Conservation (phyloP, 37 sponge, comb jelly and placozoan genomes). For the Aphrocallistes beatrix region DNA sequence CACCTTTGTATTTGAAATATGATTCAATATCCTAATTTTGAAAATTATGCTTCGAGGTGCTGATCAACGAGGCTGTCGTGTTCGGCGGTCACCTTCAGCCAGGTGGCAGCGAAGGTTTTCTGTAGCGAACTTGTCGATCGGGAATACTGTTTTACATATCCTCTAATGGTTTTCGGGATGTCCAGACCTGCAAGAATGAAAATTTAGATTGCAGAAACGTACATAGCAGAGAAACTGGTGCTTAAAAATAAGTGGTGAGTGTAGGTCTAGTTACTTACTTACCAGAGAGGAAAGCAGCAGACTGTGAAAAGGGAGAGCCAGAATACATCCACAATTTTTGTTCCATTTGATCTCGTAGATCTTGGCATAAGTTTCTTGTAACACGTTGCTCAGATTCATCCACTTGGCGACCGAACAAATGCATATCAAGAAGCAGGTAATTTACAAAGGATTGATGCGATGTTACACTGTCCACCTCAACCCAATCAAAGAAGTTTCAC, state of each 20-base stretch:
- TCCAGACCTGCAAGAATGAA: slow-evolving; percentile 9
- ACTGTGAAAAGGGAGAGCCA: slow-evolving; percentile 15
- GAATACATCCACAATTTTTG: not conserved
- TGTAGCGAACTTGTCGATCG: not conserved
- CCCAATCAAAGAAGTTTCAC: slow-evolving; percentile 16
- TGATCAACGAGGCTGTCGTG: slow-evolving; percentile 14
- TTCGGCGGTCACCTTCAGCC: slow-evolving; percentile 2
- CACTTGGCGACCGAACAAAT: slow-evolving; percentile 19
- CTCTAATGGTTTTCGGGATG: not conserved
- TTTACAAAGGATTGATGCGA: not conserved
- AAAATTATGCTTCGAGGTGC: not conserved
- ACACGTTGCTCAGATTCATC: slow-evolving; percentile 15
- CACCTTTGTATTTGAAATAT: too few relatives aligned
- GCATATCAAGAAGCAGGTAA: not conserved
- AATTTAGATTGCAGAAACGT: not conserved
- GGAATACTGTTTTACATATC: not conserved
- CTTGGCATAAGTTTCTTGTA: not conserved
- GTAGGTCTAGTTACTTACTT: slow-evolving; percentile 2
- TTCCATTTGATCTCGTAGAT: not conserved
- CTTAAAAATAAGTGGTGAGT: not conserved
- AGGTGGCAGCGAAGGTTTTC: not conserved
- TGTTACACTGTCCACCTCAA: slow-evolving; percentile 12
- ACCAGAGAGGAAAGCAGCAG: slow-evolving; percentile 15
- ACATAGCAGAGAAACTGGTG: not conserved
- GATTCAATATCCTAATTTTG: too few relatives aligned